Conservation (phyloP, 2,888 invertebrate genomes). For the Carpatolechia fugitivella region DNA sequence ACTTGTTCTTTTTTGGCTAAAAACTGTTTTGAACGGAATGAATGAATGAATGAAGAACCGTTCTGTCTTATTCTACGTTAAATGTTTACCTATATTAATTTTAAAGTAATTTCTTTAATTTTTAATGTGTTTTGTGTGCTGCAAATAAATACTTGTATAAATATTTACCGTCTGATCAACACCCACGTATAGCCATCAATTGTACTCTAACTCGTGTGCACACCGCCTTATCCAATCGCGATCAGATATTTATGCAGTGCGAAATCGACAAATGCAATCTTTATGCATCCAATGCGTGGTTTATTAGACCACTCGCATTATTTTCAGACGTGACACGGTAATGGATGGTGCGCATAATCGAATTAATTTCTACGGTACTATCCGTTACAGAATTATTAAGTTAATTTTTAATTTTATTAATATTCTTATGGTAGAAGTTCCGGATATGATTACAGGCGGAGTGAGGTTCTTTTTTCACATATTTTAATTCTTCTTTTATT, state of each 20-base stretch:
- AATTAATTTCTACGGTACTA: constrained; percentile 13
- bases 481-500: too few species aligned
- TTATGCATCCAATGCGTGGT: constrained; percentile 39
- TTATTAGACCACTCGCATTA: constrained; percentile 35
- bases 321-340: constrained; percentile 32
- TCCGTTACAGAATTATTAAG: not conserved
- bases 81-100: too few species aligned
- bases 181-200: constrained; percentile 3
- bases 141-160: not conserved
- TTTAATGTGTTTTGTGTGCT: too few species aligned
- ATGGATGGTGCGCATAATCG: constrained; percentile 25
- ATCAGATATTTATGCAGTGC: constrained; percentile 33
- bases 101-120: too few species aligned
- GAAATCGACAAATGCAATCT: constrained; percentile 39
- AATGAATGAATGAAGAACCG: too few species aligned
- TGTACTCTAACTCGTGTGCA: not conserved
- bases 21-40: too few species aligned
- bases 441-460: too few species aligned
- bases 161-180: not conserved
- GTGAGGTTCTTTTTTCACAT: too few species aligned
- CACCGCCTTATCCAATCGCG: constrained; percentile 10
- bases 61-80: too few species aligned
- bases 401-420: not conserved
- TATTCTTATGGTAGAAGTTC: not conserved
- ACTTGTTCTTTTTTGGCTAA: too few species aligned